These are phyloP conservation scores for Penaeus monodon DNA, from an alignment of 2,888 invertebrate genomes.

Conservation along the genomic window DNA sequence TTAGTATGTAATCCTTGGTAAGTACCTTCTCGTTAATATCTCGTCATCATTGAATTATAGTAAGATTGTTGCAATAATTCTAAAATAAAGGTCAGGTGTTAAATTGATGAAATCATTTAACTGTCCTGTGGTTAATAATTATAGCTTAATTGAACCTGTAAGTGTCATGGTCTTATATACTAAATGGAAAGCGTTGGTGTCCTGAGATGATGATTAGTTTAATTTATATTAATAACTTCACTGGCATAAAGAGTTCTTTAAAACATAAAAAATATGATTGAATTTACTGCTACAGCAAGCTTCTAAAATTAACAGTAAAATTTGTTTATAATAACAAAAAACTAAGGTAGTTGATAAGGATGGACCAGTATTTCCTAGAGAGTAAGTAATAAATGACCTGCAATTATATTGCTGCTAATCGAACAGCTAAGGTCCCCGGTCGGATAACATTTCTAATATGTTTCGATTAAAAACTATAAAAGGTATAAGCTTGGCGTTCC, in stretches of 20 bases:
- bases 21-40: conserved; percentile 79
- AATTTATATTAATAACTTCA: conserved; percentile 42
- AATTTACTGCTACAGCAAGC: conserved; percentile 80
- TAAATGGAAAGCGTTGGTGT: conserved; percentile 44
- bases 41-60: conserved; percentile 80
- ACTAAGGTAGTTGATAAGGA: too few species aligned
- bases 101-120: conserved; percentile 48
- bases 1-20: conserved; percentile 78
- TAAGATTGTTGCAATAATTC: conserved; percentile 72
- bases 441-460: too few species aligned
- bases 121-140: conserved; percentile 65
- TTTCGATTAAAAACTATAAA: conserved; percentile 83
- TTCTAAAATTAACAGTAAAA: conserved; percentile 79
- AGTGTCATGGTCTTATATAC: conserved; percentile 67
- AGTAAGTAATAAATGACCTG: too few species aligned
- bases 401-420: too few species aligned
- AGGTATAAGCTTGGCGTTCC: conserved; percentile 79
- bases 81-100: conserved; percentile 67
- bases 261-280: conserved; percentile 15
- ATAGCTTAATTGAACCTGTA: conserved; percentile 66
- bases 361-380: too few species aligned
- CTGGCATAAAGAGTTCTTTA: conserved; percentile 60
- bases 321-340: conserved; percentile 71
- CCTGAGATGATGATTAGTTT: conserved; percentile 17
- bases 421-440: too few species aligned